Conservation (phyloP, 2,113 vertebrate species). For the Oxygymnocypris stewartii region DNA sequence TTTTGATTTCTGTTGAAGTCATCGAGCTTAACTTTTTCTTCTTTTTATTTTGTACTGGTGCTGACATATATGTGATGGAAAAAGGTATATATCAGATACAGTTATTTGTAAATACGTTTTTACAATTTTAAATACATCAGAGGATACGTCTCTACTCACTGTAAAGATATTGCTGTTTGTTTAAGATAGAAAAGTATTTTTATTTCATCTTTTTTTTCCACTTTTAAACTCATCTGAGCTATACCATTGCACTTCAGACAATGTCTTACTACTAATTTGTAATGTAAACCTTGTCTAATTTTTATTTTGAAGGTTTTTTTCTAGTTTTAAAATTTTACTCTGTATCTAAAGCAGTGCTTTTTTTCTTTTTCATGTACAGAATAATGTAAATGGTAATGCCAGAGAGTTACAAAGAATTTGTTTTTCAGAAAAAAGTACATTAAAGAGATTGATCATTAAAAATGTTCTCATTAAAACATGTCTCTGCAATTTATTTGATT, state of each 20-base stretch:
- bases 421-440: slow-evolving; percentile 92
- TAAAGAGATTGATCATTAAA: slow-evolving; percentile 80
- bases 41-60: slow-evolving; percentile 88
- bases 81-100: slow-evolving; percentile 65
- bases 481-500: slow-evolving; percentile 25
- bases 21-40: slow-evolving; percentile 60
- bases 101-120: slow-evolving; percentile 99
- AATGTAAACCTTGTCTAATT: slow-evolving; percentile 87
- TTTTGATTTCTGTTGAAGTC: slow-evolving; percentile 66
- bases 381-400: slow-evolving; percentile 89
- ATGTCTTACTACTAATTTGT: slow-evolving; percentile 94
- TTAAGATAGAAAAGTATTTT: slow-evolving; percentile 99
- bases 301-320: slow-evolving; percentile 78
- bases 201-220: slow-evolving; percentile 88
- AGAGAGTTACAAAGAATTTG: slow-evolving; percentile 80
- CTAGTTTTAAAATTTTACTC: slow-evolving; percentile 90
- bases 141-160: slow-evolving; percentile 98
- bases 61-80: slow-evolving; percentile 97
- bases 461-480: slow-evolving; percentile 80
- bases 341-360: slow-evolving; percentile 91
- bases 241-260: slow-evolving; percentile 95
- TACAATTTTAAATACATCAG: slow-evolving; percentile 93
- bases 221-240: slow-evolving; percentile 90
- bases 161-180: slow-evolving; percentile 99
- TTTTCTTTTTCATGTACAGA: slow-evolving; percentile 91